Evolutionary conservation across 2,113 vertebrate genomes (phyloP), one percentile per base, ranked within the genome.

Genomic region (Falcunculus frontatus): DNA sequence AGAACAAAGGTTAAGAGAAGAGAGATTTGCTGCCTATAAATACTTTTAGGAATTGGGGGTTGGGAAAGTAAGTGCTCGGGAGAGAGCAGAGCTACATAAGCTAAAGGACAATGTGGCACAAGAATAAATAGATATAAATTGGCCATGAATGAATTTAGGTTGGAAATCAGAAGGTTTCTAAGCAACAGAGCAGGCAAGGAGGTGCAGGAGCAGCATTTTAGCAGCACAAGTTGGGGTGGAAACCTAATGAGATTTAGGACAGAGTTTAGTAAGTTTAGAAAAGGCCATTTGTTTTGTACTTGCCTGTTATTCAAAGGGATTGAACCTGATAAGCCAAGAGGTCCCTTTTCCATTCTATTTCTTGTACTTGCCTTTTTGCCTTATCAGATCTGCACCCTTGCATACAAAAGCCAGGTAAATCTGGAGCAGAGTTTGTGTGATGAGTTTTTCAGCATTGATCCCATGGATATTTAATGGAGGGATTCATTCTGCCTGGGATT

Each of bases 71-170:
- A 95, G 86, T 89, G 89, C 86, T 93, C 7, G n/a, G 52, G 79
- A 95, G 79, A 84, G 82, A 84, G 76, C 69, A 92, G 89, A 93
- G 65, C 96, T 92, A 30, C 83, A 59, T 63, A 75, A 95, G 86
- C 86, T 92, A 93, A 95, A 97, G 95, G 94, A 95, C 93, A 87
- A 92, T 78, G 93, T 72, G 78, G 93, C 90, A 89, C 74, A 91
- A 92, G 95, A 95, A 95, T 93, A 97, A 97, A 97, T 95, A 95
- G 94, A 95, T 97, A 96, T 94, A 96, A 96, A 97, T 97, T 95
- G 94, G 68, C 80, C 89, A 68, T 90, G 96, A 96, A 97, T 95
- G 89, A 95, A 93, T 97, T 96, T 93, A 84, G 64, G 84, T 76
- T 94, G 87, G 87, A 95, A 97, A 93, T 96, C 93, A 87, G 93